phyloP scores from a whole-genome alignment of 2,888 invertebrate species.

The Magallana nippona region DNA sequence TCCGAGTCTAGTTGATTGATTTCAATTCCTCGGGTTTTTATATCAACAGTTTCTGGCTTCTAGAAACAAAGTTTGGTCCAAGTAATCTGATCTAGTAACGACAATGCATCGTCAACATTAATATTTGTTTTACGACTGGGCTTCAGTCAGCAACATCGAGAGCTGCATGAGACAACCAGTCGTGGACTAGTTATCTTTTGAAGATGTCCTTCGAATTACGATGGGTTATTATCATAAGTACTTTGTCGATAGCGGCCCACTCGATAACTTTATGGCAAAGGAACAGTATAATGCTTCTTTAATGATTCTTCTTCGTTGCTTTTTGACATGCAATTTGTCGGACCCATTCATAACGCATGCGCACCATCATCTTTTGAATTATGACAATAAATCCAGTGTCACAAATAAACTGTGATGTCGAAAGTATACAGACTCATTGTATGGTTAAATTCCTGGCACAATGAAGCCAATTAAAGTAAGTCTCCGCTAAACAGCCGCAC shows the following conservation, averaged over 20 bases:
- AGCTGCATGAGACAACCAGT: conserved; percentile 1
- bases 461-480: conserved; percentile 6
- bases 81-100: neutral
- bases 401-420: neutral
- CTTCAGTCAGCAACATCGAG: neutral
- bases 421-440: conserved; percentile 5
- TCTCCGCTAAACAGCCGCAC: neutral
- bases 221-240: conserved; percentile 30
- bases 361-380: neutral
- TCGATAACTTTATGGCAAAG: conserved; percentile 25
- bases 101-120: neutral
- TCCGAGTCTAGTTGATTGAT: no score
- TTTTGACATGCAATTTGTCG: conserved; percentile 8
- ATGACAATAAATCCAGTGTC: conserved; percentile 3
- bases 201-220: conserved; percentile 1
- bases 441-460: conserved; percentile 18
- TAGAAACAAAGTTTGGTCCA: neutral
- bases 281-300: conserved; percentile 21
- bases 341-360: neutral
- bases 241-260: conserved; percentile 27
- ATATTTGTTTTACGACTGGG: conserved; percentile 10
- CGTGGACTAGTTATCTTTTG: neutral
- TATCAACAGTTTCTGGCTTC: neutral
- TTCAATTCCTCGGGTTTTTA: no score
- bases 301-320: conserved; percentile 4